phyloP scores from a whole-genome alignment of 2,888 invertebrate species.

The Cataglyphis altisquamis region DNA sequence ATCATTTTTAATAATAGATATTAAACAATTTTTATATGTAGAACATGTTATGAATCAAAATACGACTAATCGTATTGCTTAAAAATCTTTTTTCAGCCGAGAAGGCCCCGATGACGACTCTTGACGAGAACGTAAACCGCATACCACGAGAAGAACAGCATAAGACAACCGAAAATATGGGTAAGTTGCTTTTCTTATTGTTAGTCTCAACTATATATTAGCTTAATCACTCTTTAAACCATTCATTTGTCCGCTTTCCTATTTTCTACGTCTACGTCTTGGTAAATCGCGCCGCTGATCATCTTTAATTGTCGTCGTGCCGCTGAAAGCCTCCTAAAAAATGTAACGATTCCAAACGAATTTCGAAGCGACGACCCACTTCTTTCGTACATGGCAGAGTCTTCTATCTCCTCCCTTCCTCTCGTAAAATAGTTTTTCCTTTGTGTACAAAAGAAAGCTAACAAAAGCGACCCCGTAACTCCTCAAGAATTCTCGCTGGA shows the following conservation, averaged over 20 bases:
- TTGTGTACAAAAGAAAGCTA: conserved; percentile 40
- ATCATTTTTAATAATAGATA: background rate
- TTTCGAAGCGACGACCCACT: conserved; percentile 33
- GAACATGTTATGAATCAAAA: background rate
- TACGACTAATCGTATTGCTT: conserved; percentile 56
- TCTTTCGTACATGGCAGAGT: background rate
- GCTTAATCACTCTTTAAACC: background rate
- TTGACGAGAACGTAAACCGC: conserved; percentile 85
- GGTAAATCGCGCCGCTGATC: conserved; percentile 27
- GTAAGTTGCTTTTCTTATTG: conserved; percentile 71
- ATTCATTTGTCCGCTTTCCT: background rate
- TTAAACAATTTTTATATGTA: background rate
- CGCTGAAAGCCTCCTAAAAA: conserved; percentile 43
- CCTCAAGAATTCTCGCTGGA: conserved; percentile 28
- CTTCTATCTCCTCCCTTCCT: background rate
- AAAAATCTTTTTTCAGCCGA: conserved; percentile 78
- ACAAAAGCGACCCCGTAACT: conserved; percentile 35
- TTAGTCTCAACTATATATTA: background rate
- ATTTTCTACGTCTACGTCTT: background rate
- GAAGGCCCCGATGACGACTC: conserved; percentile 83
- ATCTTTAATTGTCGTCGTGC: background rate
- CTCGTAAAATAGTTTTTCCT: conserved; percentile 37
- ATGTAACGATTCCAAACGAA: conserved; percentile 48
- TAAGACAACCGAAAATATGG: conserved; percentile 74
- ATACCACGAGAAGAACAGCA: conserved; percentile 72